Percentiles rank a stretch among this genome's conserved stretches.
Conservation (phyloP, 1,140 invertebrate genomes). For the Drosophila rhopaloa region DNA sequence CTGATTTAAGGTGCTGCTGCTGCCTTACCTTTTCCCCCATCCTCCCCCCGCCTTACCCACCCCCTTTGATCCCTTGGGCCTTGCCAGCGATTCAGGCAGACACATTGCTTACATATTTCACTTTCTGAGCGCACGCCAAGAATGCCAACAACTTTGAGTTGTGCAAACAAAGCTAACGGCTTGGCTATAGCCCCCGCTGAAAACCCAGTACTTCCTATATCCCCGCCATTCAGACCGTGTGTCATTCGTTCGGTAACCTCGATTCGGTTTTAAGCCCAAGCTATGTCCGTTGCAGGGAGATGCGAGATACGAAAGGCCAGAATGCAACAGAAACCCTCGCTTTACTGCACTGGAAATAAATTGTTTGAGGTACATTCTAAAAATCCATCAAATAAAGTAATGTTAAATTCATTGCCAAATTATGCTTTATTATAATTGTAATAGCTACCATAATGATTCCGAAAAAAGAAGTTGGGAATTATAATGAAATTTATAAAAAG, state of each 20-base stretch:
- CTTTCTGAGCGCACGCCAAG: slow-evolving; percentile 47
- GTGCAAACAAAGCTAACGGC: slow-evolving; percentile 44
- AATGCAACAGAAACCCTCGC: slow-evolving; percentile 29
- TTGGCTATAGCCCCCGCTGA: slow-evolving; percentile 4
- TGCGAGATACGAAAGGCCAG: slow-evolving; percentile 11
- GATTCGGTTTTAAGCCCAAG: slow-evolving; percentile 31
- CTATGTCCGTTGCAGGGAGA: slow-evolving; percentile 34
- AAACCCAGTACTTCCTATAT: slow-evolving; percentile 9
- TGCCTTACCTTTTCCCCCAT: not conserved
- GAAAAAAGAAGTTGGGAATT: not conserved
- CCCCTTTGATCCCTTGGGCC: slow-evolving; percentile 4
- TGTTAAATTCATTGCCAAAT: too few species aligned
- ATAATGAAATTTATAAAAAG: too few species aligned
- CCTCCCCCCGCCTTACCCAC: not conserved
- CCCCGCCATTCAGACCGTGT: slow-evolving; percentile 16
- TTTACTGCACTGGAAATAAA: not conserved
- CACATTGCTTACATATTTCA: slow-evolving; percentile 64
- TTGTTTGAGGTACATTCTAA: too few species aligned
- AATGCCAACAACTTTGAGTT: slow-evolving; percentile 55
- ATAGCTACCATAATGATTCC: not conserved
- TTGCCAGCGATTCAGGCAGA: slow-evolving; percentile 32
- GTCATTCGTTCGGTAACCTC: slow-evolving; percentile 48
- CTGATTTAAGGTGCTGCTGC: slow-evolving; percentile 53
- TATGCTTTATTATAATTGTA: too few species aligned
- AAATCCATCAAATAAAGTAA: too few species aligned